A percentile compares a stretch with the other conserved stretches of the same genome.
phyloP scores from a whole-genome alignment of 2,113 vertebrate species.

The Corvus hawaiiensis region DNA sequence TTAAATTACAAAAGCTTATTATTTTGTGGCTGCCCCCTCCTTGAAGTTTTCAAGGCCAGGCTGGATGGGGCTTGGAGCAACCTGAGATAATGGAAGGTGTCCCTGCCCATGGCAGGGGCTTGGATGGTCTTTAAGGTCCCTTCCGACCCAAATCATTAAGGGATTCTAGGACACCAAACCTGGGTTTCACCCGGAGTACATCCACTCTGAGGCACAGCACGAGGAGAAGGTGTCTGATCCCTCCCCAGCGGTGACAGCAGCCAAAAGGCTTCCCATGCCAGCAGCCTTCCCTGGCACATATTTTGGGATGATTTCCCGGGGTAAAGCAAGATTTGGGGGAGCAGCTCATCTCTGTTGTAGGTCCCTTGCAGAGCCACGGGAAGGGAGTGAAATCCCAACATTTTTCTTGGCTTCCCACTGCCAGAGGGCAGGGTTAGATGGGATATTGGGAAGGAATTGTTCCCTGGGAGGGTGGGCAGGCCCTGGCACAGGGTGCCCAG shows the following conservation, averaged over 20 bases:
- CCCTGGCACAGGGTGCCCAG: background rate
- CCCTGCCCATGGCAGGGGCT: background rate
- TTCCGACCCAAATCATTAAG: too few relatives aligned
- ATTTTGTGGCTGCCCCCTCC: background rate
- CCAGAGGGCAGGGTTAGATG: background rate
- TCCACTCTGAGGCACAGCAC: too few relatives aligned
- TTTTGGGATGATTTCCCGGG: background rate
- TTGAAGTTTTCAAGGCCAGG: background rate
- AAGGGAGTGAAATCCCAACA: background rate
- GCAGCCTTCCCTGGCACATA: too few relatives aligned
- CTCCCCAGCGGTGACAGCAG: too few relatives aligned
- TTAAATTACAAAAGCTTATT: background rate
- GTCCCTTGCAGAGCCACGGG: background rate
- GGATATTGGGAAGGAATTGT: background rate
- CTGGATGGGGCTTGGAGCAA: background rate
- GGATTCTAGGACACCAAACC: too few relatives aligned
- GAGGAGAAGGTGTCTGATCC: too few relatives aligned
- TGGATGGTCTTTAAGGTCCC: background rate
- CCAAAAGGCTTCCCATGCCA: too few relatives aligned
- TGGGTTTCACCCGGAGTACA: too few relatives aligned
- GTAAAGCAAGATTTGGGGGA: background rate
- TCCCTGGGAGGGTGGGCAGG: rapidly evolving
- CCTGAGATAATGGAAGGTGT: background rate
- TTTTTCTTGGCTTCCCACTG: background rate
- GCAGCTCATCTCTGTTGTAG: background rate